A percentile compares a stretch with the other conserved stretches of the same genome.
These are phyloP conservation scores for Hemichromis elongatus DNA, from an alignment of 2,113 vertebrate species.

Conservation along the genomic window DNA sequence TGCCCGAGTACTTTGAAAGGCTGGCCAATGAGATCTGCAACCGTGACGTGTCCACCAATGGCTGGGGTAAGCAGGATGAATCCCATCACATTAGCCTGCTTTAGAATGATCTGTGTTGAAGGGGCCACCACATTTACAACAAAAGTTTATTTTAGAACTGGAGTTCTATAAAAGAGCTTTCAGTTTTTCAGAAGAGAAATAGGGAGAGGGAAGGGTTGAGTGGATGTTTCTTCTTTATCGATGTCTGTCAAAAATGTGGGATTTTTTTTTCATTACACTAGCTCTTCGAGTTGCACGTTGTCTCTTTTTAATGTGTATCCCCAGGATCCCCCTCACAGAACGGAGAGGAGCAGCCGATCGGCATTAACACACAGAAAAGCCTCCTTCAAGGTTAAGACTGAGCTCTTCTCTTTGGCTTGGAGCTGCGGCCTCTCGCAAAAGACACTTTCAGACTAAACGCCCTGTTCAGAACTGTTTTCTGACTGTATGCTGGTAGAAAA, in stretches of 20 bases:
- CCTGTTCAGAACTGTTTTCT: background rate
- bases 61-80: conserved; percentile 40
- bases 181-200: background rate
- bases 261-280: too few species aligned
- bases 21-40: conserved; percentile 85
- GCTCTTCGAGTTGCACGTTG: background rate
- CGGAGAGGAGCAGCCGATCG: conserved; percentile 63
- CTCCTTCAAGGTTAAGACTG: conserved; percentile 70
- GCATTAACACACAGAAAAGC: conserved; percentile 67
- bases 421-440: background rate
- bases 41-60: conserved; percentile 70
- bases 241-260: background rate
- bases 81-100: background rate
- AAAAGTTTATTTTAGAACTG: background rate
- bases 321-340: conserved; percentile 65
- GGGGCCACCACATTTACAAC: background rate
- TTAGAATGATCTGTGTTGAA: background rate
- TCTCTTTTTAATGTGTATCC: background rate
- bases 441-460: conserved; percentile 15
- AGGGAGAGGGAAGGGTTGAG: background rate
- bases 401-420: conserved; percentile 26
- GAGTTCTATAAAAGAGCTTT: background rate
- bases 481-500: conserved; percentile 44
- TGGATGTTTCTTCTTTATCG: background rate
- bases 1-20: conserved; percentile 89